These are phyloP conservation scores for Chrosomus eos DNA, from an alignment of 2,797 vertebrate species.

Conservation along the genomic window DNA sequence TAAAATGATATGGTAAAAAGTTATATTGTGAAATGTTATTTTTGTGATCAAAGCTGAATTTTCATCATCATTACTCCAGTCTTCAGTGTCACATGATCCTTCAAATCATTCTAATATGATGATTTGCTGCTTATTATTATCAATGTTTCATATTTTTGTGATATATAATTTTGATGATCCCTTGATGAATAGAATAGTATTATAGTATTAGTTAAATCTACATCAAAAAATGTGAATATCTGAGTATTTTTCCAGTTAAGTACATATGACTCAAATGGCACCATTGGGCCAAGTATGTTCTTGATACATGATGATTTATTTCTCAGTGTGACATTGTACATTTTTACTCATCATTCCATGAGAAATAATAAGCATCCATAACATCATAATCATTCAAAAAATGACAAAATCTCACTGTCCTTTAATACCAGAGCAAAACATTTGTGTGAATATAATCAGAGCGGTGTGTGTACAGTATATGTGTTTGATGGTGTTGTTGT, in stretches of 20 bases:
- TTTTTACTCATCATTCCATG: background rate
- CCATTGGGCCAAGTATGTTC: background rate
- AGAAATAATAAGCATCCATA: background rate
- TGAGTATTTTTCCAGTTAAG: too few species aligned
- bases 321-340: background rate
- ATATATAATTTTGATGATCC: background rate
- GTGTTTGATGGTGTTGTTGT: conserved; percentile 29
- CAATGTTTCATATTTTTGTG: background rate
- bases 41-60: background rate
- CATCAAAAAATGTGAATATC: background rate
- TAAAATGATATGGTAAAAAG: background rate
- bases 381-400: background rate
- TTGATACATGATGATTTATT: background rate
- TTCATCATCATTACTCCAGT: background rate
- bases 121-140: background rate
- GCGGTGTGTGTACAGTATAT: conserved; percentile 18
- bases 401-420: background rate
- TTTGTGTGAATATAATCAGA: background rate
- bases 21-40: background rate
- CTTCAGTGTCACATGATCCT: background rate
- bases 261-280: background rate
- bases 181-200: background rate
- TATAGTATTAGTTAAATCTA: background rate
- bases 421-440: background rate
- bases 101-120: background rate